A percentile compares a stretch with the other conserved stretches of the same genome.
These are phyloP conservation scores for Habropoda laboriosa DNA, from an alignment of 1,140 invertebrate species.

Conservation along the genomic window DNA sequence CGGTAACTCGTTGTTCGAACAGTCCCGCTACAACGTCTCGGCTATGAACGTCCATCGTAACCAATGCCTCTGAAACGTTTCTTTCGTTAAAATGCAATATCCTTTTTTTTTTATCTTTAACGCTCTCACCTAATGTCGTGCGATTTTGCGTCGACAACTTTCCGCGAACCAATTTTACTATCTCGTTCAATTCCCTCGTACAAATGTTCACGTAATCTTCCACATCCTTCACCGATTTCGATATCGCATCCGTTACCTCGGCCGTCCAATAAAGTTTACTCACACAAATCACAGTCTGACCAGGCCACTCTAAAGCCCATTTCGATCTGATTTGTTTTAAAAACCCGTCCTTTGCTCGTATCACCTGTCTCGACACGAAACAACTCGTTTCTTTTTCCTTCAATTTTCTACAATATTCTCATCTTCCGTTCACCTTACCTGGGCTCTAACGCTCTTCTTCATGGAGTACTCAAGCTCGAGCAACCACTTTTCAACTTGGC, in stretches of 20 bases:
- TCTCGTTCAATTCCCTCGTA: constrained; percentile 89
- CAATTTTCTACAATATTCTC: not conserved
- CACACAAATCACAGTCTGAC: constrained; percentile 93
- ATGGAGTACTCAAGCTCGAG: constrained; percentile 94
- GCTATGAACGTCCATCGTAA: constrained; percentile 96
- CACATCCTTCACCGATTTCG: constrained; percentile 81
- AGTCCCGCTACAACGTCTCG: constrained; percentile 91
- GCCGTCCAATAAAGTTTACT: constrained; percentile 94
- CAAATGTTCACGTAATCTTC: constrained; percentile 83
- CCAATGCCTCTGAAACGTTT: constrained; percentile 86
- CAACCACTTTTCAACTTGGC: constrained; percentile 98
- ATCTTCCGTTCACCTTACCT: constrained; percentile 76
- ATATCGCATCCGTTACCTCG: constrained; percentile 90
- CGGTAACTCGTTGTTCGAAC: constrained; percentile 85
- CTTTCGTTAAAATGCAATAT: too few species aligned
- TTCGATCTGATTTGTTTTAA: constrained; percentile 84
- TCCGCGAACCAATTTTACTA: constrained; percentile 93
- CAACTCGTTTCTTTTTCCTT: not conserved
- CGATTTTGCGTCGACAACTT: constrained; percentile 94
- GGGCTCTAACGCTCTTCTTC: constrained; percentile 92
- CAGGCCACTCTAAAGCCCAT: constrained; percentile 96
- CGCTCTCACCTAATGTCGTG: constrained; percentile 94
- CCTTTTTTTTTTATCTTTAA: too few species aligned
- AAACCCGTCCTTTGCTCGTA: constrained; percentile 86
- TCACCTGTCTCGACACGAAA: constrained; percentile 72